Evolutionary conservation across 2,888 invertebrate genomes (phyloP).

Genomic region (Megalurothrips usitatus): DNA sequence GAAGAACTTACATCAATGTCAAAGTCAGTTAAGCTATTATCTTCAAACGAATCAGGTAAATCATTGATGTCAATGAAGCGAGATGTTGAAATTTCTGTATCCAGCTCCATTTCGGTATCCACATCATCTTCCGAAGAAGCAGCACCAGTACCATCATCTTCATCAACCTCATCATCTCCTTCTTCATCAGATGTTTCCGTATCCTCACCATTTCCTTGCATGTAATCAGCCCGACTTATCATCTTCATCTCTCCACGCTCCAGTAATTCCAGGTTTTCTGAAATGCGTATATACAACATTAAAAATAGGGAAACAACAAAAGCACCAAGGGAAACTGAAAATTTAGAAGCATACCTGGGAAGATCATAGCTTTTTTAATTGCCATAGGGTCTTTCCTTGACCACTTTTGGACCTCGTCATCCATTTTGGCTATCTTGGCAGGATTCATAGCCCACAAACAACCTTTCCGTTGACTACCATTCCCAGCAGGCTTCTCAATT

Average conservation of each 20-base stretch:
- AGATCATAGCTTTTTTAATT: conserved; percentile 89
- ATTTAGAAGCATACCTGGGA: conserved; percentile 61
- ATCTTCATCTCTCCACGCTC: conserved; percentile 88
- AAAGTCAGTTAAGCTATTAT: background rate
- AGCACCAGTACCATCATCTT: background rate
- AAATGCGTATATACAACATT: conserved; percentile 39
- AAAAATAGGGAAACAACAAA: background rate
- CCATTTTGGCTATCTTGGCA: conserved; percentile 91
- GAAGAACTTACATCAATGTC: background rate
- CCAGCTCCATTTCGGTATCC: conserved; percentile 9
- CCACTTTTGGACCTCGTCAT: conserved; percentile 97
- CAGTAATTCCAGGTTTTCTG: conserved; percentile 72
- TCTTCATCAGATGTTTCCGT: conserved; percentile 38
- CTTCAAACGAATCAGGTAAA: conserved; percentile 8
- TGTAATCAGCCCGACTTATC: conserved; percentile 47
- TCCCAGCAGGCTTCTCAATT: conserved; percentile 89
- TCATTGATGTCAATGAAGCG: background rate
- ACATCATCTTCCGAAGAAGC: conserved; percentile 9
- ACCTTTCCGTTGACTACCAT: conserved; percentile 68
- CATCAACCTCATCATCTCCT: conserved; percentile 36
- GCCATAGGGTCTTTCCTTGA: conserved; percentile 90
- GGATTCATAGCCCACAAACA: conserved; percentile 98
- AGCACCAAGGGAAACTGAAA: background rate
- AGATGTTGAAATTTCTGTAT: background rate
- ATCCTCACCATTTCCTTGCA: conserved; percentile 35